These are phyloP conservation scores for Mystacornis crossleyi DNA, from an alignment of 2,113 vertebrate genomes.

Conservation along the genomic window DNA sequence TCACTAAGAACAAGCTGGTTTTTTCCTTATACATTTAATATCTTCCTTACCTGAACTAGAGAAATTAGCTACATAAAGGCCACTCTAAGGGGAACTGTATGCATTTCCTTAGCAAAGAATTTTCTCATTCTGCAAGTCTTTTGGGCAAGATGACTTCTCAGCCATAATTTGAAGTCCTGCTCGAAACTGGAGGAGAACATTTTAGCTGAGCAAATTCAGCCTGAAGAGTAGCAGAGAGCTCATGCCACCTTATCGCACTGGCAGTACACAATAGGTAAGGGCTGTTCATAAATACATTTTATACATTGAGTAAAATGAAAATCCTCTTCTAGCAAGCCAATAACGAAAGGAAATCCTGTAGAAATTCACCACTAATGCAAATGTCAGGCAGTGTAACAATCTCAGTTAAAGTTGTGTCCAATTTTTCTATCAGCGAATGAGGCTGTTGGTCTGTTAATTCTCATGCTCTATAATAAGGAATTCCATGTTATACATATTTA, in stretches of 20 bases:
- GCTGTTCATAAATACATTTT: neutral
- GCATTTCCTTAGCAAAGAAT: neutral
- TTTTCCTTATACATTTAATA: neutral
- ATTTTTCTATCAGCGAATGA: neutral
- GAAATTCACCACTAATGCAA: neutral
- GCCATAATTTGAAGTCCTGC: neutral
- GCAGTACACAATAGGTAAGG: neutral
- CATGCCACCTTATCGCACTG: neutral
- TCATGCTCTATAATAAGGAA: neutral
- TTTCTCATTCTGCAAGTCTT: neutral
- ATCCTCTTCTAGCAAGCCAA: neutral
- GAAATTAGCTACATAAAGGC: neutral
- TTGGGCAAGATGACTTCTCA: neutral
- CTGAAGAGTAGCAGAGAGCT: neutral
- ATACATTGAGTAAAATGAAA: neutral
- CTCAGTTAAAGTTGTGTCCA: neutral
- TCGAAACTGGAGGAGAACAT: neutral
- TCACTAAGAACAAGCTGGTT: neutral
- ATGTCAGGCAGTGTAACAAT: neutral
- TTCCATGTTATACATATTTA: neutral
- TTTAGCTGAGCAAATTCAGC: neutral
- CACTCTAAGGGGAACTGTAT: neutral
- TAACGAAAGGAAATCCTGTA: neutral
- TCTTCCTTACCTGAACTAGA: neutral
- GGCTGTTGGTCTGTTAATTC: neutral